Evolutionary conservation across 2,888 invertebrate species (phyloP).

Genomic region (Hylaea fasciaria): DNA sequence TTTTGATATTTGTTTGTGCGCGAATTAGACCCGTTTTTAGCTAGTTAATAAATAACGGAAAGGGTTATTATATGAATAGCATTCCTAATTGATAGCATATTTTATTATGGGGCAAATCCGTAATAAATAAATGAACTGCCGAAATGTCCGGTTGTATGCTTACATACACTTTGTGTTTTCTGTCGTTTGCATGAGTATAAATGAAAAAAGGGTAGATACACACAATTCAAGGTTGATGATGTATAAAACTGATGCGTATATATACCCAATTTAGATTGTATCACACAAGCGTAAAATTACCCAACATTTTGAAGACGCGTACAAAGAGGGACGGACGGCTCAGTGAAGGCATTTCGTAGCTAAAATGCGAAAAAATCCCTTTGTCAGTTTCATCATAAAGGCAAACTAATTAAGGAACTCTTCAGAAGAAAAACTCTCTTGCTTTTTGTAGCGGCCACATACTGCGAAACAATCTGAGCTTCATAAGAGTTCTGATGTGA

Average conservation of each 20-base stretch:
- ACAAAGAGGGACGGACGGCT: constrained; percentile 31
- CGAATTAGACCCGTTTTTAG: no score
- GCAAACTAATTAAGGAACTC: constrained; percentile 37
- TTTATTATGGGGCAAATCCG: no score
- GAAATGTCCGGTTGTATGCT: no score
- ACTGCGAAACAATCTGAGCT: constrained; percentile 9
- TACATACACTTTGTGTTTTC: no score
- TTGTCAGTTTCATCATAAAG: constrained; percentile 34
- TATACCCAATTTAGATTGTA: constrained; percentile 11
- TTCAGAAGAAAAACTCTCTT: constrained; percentile 27
- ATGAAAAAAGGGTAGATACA: not conserved
- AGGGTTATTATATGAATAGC: no score
- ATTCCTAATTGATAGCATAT: no score
- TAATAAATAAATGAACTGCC: no score
- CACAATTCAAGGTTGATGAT: not conserved
- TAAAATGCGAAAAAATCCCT: constrained; percentile 36
- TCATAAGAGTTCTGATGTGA: not conserved
- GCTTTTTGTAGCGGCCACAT: constrained; percentile 7
- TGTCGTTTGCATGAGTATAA: no score
- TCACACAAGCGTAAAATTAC: constrained; percentile 27
- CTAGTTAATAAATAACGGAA: no score
- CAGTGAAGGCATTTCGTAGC: constrained; percentile 26
- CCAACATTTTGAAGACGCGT: constrained; percentile 26
- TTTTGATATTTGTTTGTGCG: no score
- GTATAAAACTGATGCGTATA: not conserved